A percentile compares a stretch with the other conserved stretches of the same genome.
These are phyloP conservation scores for Heliconius nattereri DNA, from an alignment of 1,140 invertebrate genomes.

Conservation along the genomic window DNA sequence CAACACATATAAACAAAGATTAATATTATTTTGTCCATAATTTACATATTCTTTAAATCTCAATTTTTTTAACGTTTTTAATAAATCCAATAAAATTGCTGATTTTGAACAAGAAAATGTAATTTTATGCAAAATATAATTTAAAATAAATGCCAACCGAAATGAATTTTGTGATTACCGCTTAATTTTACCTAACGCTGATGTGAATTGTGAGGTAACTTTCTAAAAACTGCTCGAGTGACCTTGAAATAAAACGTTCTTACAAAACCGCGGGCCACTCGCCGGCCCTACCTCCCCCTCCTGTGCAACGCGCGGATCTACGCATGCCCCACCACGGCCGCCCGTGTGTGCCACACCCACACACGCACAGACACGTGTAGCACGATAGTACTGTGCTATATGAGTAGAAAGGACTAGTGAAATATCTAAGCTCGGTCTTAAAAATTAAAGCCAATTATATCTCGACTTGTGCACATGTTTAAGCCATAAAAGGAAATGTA, in stretches of 20 bases:
- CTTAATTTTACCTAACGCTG: slow-evolving; percentile 45
- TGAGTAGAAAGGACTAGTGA: slow-evolving; percentile 75
- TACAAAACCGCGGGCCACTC: slow-evolving; percentile 79
- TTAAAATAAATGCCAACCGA: neutral
- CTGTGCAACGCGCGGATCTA: slow-evolving; percentile 67
- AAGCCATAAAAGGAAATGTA: slow-evolving; percentile 37
- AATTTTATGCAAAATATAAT: neutral
- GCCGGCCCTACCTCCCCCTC: slow-evolving; percentile 65
- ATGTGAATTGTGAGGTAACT: slow-evolving; percentile 69
- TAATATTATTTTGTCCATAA: too few species aligned
- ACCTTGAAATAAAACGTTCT: slow-evolving; percentile 82
- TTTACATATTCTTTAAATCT: too few species aligned
- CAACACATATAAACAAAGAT: too few species aligned
- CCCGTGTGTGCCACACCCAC: slow-evolving; percentile 59
- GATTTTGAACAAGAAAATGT: neutral
- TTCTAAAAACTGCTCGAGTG: slow-evolving; percentile 81
- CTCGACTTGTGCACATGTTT: slow-evolving; percentile 23
- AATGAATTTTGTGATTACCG: slow-evolving; percentile 23
- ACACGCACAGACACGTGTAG: slow-evolving; percentile 46
- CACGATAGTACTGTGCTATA: slow-evolving; percentile 47
- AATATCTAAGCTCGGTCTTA: slow-evolving; percentile 58
- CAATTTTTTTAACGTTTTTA: too few species aligned
- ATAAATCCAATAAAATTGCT: too few species aligned
- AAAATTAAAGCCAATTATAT: slow-evolving; percentile 32
- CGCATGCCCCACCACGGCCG: slow-evolving; percentile 63